These are phyloP conservation scores for Sprattus sprattus DNA, from an alignment of 2,113 vertebrate species.

Conservation along the genomic window DNA sequence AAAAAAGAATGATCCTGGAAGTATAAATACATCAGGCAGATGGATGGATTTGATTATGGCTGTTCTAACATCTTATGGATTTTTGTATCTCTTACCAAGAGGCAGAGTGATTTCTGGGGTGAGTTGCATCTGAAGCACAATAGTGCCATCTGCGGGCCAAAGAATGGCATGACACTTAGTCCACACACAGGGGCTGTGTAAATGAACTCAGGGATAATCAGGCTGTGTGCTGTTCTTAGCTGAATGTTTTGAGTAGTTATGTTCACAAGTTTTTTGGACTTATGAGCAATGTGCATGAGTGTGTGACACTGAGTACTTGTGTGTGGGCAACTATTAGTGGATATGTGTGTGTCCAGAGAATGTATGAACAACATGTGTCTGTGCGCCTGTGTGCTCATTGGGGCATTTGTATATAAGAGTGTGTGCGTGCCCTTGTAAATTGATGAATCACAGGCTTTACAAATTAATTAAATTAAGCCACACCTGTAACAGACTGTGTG, in stretches of 20 bases:
- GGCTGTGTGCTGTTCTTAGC: no score
- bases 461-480: background rate
- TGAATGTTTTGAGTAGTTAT: no score
- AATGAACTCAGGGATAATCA: no score
- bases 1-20: constrained; percentile 28
- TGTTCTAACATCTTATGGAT: constrained; percentile 46
- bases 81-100: constrained; percentile 28
- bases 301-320: no score
- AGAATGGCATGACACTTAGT: constrained; percentile 17
- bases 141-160: constrained; percentile 68
- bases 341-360: background rate
- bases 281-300: background rate
- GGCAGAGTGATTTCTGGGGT: background rate
- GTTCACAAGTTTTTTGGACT: no score
- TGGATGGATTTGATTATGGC: constrained; percentile 53
- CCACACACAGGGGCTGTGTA: background rate
- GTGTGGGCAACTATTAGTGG: background rate
- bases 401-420: background rate
- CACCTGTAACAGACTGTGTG: background rate
- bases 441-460: background rate
- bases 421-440: background rate
- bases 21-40: constrained; percentile 68
- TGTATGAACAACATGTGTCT: background rate
- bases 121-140: constrained; percentile 55
- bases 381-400: background rate